phyloP scores from a whole-genome alignment of 2,797 vertebrate species.

The Hoplostethus mediterraneus region DNA sequence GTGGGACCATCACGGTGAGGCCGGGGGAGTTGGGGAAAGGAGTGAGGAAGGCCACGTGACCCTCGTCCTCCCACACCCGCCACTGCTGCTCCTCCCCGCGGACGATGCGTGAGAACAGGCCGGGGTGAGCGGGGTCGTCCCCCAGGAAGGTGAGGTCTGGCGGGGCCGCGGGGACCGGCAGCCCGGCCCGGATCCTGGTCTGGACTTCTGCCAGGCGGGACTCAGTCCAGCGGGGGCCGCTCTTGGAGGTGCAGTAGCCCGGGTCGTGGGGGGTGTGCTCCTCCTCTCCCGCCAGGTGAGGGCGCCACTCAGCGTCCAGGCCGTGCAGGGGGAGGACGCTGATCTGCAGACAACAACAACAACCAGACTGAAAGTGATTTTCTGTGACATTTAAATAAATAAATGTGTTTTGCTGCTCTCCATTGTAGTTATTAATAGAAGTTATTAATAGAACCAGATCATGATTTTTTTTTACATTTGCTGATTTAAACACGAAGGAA shows the following conservation, averaged over 20 bases:
- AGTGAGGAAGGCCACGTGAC: constrained; percentile 84
- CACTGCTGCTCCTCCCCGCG: constrained; percentile 85
- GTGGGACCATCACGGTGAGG: constrained; percentile 82
- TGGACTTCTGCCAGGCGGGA: constrained; percentile 68
- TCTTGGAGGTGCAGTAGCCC: constrained; percentile 83
- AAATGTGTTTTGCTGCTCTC: no score
- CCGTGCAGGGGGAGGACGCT: constrained; percentile 82
- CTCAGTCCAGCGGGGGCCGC: constrained; percentile 77
- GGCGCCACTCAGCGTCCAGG: constrained; percentile 76
- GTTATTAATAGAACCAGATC: no score
- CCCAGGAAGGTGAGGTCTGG: constrained; percentile 75
- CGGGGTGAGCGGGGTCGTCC: constrained; percentile 63
- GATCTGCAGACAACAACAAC: constrained; percentile 55
- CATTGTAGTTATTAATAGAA: no score
- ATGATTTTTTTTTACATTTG: no score
- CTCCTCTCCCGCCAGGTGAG: constrained; percentile 78
- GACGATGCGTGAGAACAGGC: constrained; percentile 82
- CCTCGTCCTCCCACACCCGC: constrained; percentile 85
- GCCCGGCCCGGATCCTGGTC: constrained; percentile 66
- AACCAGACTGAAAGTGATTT: no score
- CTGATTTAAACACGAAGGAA: no score
- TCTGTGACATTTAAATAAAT: no score
- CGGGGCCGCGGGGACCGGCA: constrained; percentile 59
- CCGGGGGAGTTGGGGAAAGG: constrained; percentile 86
- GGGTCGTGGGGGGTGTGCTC: constrained; percentile 77